A percentile compares a stretch with the other conserved stretches of the same genome.
Evolutionary conservation across 2,888 invertebrate genomes (phyloP).

Genomic region (Poecilus cupreus): DNA sequence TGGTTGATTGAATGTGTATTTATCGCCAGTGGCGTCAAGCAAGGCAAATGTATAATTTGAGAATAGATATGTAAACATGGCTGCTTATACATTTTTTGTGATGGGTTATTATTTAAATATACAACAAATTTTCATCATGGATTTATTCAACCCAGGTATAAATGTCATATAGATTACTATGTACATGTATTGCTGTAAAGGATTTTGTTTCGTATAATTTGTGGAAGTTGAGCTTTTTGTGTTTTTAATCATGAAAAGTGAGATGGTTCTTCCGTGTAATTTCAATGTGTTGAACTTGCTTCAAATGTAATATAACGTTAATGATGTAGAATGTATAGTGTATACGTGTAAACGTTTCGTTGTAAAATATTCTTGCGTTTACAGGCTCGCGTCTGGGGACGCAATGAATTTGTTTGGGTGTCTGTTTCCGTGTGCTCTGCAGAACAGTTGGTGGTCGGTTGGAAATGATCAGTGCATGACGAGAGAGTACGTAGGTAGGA

Average conservation of each 20-base stretch:
- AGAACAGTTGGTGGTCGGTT: slow-evolving; percentile 74
- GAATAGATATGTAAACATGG: slow-evolving; percentile 54
- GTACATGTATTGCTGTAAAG: neutral
- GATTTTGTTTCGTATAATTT: slow-evolving; percentile 13
- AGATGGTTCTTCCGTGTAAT: slow-evolving; percentile 5
- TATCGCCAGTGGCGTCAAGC: neutral
- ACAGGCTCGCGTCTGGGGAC: slow-evolving; percentile 76
- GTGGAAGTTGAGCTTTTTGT: slow-evolving; percentile 11
- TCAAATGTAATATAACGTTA: slow-evolving; percentile 1
- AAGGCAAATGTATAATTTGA: slow-evolving; percentile 31
- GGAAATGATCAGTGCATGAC: slow-evolving; percentile 71
- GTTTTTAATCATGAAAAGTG: slow-evolving; percentile 40
- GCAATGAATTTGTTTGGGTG: slow-evolving; percentile 78
- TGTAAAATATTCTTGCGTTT: slow-evolving; percentile 41
- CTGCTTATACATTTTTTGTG: slow-evolving; percentile 53
- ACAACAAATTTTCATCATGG: slow-evolving; percentile 49
- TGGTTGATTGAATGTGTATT: slow-evolving; percentile 26
- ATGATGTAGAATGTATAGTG: neutral
- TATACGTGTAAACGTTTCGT: neutral
- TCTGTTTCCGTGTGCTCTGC: slow-evolving; percentile 77
- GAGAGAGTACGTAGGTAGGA: slow-evolving; percentile 71
- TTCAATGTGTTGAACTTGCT: neutral
- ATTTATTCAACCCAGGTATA: slow-evolving; percentile 54
- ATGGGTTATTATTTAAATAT: slow-evolving; percentile 55
- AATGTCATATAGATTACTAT: slow-evolving; percentile 29